A percentile compares a stretch with the other conserved stretches of the same genome.
These are phyloP conservation scores for Heliangelus exortis DNA, from an alignment of 2,797 vertebrate genomes.

Conservation along the genomic window DNA sequence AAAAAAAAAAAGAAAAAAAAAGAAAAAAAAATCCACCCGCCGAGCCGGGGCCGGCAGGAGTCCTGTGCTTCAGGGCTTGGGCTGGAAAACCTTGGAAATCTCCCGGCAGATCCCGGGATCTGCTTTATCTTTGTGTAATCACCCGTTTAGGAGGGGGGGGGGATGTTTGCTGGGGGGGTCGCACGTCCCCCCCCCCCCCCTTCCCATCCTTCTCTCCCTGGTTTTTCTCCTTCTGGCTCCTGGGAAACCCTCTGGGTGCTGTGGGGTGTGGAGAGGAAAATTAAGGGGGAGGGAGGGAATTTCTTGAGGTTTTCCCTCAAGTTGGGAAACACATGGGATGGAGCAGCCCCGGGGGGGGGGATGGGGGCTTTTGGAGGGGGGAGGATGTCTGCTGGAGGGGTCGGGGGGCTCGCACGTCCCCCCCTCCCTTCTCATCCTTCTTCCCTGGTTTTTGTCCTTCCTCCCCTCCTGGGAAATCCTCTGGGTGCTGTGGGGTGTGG, in stretches of 20 bases:
- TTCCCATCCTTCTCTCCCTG: neutral
- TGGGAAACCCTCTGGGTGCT: constrained; percentile 18
- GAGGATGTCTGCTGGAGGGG: neutral
- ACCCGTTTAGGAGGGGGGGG: constrained; percentile 24
- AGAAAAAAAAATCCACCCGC: constrained; percentile 11
- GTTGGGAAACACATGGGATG: constrained; percentile 17
- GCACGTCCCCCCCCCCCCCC: fast-evolving
- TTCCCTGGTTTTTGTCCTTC: neutral
- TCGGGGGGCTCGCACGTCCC: neutral
- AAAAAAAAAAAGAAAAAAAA: no score
- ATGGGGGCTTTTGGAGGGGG: neutral
- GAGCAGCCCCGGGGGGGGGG: neutral
- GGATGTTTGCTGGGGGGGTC: neutral
- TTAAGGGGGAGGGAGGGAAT: neutral
- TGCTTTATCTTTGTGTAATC: constrained; percentile 65
- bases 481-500: neutral
- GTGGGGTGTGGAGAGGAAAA: neutral
- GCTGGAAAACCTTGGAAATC: neutral
- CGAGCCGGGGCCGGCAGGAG: constrained; percentile 27
- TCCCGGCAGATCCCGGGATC: neutral
- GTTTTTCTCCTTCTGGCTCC: neutral
- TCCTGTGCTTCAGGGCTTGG: neutral
- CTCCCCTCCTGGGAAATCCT: constrained; percentile 16
- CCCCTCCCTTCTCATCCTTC: neutral
- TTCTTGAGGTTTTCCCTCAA: constrained; percentile 39